Base-by-base conservation (phyloP, 1,140 invertebrate species). In the Neomicropteryx cornuta region DNA sequence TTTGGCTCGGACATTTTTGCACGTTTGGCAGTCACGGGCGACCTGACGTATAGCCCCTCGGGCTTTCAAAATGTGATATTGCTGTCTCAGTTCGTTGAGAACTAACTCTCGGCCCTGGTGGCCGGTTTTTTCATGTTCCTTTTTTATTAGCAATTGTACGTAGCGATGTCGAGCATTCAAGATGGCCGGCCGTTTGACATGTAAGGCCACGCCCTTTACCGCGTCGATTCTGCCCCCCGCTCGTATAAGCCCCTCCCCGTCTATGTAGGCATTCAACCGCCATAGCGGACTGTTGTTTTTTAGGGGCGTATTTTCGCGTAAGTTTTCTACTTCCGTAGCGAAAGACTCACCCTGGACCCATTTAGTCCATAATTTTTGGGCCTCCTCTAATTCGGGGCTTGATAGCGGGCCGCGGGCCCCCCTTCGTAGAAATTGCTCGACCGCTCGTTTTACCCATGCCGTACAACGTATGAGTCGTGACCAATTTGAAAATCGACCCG, bases 1-100 rank as follows among this genome's bases (percentile, higher is more conserved):
- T 18, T 10, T 32, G 10, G 30, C 18, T 21, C 17, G 28, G 20
- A 28, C 33, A 10, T 22, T 38, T 36, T 14, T 14, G 44, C 41
- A 43, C n/a, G 23, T 36, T 13, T 44, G 23, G n/a, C 39, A 36
- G 2, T 2, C 8, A n/a, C 1, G 18, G 5, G 31, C 41, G 3
- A 42, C 18, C 33, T 10, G 13, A 14, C 20, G 18, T 1, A 53
- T 20, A 3, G 41, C 34, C 17, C 31, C 14, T 8, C 50, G 24
- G 3, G 49, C 21, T 11, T 36, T 29, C 3, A 39, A 18, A 14
- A 52, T 51, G 37, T 41, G 52, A 39, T 38, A 52, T 37, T 27
- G 37, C 18, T 50, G 49, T 35, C 37, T 10, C 2, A 52, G n/a
- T 18, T 52, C 46, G 31, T 48, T 50, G 6, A 56, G 19, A 0